Conservation (phyloP, 2,888 invertebrate species). For the Pseudococcus viburni region DNA sequence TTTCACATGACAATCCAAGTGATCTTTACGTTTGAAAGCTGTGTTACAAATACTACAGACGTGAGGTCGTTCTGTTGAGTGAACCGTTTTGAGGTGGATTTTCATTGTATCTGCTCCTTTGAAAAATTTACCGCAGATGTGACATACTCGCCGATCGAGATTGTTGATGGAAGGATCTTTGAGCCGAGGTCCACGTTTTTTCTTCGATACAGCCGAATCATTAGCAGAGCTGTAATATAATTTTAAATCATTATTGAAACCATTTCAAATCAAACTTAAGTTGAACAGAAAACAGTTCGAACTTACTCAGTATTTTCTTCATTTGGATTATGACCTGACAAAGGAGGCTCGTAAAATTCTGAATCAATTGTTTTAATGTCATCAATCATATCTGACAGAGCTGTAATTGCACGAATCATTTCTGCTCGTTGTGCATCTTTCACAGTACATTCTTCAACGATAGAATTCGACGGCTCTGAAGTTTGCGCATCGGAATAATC, state of each 20-base stretch:
- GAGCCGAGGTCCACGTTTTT: neutral
- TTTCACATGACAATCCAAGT: slow-evolving; percentile 24
- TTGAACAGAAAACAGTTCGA: neutral
- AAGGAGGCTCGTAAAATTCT: neutral
- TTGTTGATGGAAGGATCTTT: neutral
- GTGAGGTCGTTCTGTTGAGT: slow-evolving; percentile 43
- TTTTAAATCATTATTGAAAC: neutral
- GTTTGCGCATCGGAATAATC: neutral
- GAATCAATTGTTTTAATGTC: neutral
- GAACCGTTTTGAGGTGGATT: slow-evolving; percentile 56
- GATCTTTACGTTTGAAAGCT: slow-evolving; percentile 57
- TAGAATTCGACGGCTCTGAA: neutral
- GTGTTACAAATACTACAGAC: slow-evolving; percentile 21
- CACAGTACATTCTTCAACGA: neutral
- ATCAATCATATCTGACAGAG: neutral
- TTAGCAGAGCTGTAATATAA: neutral
- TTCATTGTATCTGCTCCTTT: slow-evolving; percentile 8
- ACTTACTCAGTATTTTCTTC: slow-evolving; percentile 4
- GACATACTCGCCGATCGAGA: neutral
- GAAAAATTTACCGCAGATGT: slow-evolving; percentile 54
- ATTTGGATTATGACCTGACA: neutral
- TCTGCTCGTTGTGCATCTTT: neutral
- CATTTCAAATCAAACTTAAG: neutral
- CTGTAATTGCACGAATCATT: neutral
- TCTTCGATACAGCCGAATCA: neutral